These are phyloP conservation scores for Apocheima hispidaria DNA, from an alignment of 2,888 invertebrate genomes.

Conservation along the genomic window DNA sequence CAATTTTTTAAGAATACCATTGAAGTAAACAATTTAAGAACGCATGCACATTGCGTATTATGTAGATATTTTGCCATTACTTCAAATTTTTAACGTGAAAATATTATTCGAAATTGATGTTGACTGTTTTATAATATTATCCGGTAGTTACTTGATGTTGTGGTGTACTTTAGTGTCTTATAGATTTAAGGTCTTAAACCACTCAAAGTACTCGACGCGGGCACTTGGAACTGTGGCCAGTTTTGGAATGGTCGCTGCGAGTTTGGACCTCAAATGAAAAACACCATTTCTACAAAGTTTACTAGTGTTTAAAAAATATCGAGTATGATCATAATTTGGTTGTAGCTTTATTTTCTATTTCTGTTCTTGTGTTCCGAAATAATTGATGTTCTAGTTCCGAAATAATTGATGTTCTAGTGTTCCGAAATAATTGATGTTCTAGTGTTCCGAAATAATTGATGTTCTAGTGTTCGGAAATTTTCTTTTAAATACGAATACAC, in stretches of 20 bases:
- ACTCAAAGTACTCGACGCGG: slow-evolving; percentile 62
- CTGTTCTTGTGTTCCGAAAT: too few species aligned
- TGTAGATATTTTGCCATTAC: slow-evolving; percentile 84
- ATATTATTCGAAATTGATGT: slow-evolving; percentile 86
- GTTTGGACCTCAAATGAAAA: background rate
- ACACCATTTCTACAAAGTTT: background rate
- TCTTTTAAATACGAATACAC: too few species aligned
- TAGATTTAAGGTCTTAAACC: slow-evolving; percentile 71
- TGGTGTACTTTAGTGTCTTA: slow-evolving; percentile 86
- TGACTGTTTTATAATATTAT: slow-evolving; percentile 86
- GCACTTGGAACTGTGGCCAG: background rate
- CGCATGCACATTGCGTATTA: slow-evolving; percentile 74
- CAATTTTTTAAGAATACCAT: slow-evolving; percentile 65
- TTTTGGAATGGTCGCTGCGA: background rate
- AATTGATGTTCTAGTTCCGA: too few species aligned
- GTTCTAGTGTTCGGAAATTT: too few species aligned
- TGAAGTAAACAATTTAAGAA: slow-evolving; percentile 64
- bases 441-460: too few species aligned
- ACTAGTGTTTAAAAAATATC: background rate
- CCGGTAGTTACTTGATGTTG: slow-evolving; percentile 86
- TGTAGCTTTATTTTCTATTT: too few species aligned
- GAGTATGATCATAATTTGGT: too few species aligned
- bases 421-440: too few species aligned
- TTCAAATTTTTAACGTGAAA: slow-evolving; percentile 80
- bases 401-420: too few species aligned